phyloP scores from a whole-genome alignment of 2,888 invertebrate species.

The Zhuqinia jingwanae region DNA sequence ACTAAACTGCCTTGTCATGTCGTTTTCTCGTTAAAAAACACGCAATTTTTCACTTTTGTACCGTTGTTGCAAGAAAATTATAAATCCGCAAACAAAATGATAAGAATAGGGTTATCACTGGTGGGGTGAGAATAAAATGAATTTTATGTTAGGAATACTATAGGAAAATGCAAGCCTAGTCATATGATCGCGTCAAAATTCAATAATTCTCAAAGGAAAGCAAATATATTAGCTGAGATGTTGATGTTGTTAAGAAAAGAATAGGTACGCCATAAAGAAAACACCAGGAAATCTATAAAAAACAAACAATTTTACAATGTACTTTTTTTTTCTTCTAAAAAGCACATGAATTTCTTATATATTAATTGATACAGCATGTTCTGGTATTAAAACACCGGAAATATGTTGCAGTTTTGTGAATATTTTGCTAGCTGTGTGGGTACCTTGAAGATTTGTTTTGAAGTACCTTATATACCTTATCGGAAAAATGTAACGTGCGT shows the following conservation, averaged over 20 bases:
- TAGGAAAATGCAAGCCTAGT: conserved; percentile 60
- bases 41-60: conserved; percentile 4
- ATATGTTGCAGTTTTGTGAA: neutral
- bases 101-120: neutral
- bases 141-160: conserved; percentile 16
- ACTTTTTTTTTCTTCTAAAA: too few relatives aligned
- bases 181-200: conserved; percentile 48
- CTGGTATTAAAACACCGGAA: neutral
- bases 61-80: neutral
- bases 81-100: too few relatives aligned
- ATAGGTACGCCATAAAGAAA: neutral
- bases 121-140: neutral
- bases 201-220: too few relatives aligned
- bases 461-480: conserved; percentile 38
- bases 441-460: neutral
- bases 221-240: too few relatives aligned
- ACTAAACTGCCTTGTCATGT: neutral
- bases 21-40: conserved; percentile 7
- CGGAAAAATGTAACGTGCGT: conserved; percentile 48
- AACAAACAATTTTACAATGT: too few relatives aligned
- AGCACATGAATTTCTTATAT: too few relatives aligned
- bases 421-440: neutral
- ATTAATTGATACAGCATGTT: neutral
- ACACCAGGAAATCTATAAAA: neutral
- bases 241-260: neutral